A percentile compares a stretch with the other conserved stretches of the same genome.
These are phyloP conservation scores for Drosophila melanosoma DNA, from an alignment of 2,888 invertebrate genomes.

Conservation along the genomic window DNA sequence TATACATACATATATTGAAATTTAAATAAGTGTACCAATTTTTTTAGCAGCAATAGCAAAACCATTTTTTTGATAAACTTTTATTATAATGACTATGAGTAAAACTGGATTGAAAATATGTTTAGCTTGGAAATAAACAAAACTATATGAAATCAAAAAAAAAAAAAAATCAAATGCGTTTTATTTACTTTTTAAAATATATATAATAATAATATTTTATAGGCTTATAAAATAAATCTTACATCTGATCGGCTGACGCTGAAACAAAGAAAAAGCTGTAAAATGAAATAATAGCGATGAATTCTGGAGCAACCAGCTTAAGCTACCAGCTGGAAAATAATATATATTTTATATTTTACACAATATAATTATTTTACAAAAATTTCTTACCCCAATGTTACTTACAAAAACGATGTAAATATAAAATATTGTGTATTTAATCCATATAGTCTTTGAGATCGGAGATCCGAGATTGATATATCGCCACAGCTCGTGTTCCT, in stretches of 20 bases:
- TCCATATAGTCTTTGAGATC: background rate
- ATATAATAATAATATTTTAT: no score
- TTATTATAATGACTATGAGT: conserved; percentile 68
- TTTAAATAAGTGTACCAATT: conserved; percentile 54
- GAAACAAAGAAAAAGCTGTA: background rate
- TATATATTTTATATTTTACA: background rate
- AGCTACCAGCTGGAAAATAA: background rate
- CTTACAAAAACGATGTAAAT: background rate
- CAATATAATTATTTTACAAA: background rate
- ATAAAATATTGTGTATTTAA: background rate
- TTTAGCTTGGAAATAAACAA: conserved; percentile 74
- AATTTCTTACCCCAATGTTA: background rate
- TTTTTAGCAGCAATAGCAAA: conserved; percentile 63
- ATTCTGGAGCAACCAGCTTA: background rate
- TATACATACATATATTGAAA: conserved; percentile 48
- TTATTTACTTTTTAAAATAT: background rate
- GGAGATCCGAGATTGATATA: background rate
- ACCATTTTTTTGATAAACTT: conserved; percentile 70
- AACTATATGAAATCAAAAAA: conserved; percentile 47
- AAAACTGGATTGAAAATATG: conserved; percentile 64
- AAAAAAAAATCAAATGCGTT: conserved; percentile 5
- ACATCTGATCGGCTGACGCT: background rate
- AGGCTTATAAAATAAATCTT: no score
- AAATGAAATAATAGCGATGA: background rate
- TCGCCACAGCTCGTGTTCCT: background rate